Percentiles rank a stretch among this genome's conserved stretches.
Evolutionary conservation across 2,113 vertebrate genomes (phyloP).

Genomic region (Carlito syrichta): DNA sequence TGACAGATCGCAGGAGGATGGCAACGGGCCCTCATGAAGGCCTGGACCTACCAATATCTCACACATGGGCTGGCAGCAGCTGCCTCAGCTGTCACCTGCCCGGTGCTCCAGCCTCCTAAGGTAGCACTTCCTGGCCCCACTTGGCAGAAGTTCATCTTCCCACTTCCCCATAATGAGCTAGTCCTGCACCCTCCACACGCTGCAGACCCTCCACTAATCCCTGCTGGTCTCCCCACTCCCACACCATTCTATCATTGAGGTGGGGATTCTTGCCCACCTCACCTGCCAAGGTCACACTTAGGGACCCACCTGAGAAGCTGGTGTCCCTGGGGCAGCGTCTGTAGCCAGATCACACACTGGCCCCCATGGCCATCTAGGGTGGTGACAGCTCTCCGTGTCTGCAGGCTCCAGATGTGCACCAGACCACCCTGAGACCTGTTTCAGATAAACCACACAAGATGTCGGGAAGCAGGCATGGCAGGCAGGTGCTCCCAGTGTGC

Average conservation of each 20-base stretch:
- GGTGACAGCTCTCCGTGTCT: constrained; percentile 83
- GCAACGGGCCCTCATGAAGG: not conserved
- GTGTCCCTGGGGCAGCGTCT: constrained; percentile 77
- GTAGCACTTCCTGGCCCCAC: not conserved
- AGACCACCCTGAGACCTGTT: constrained; percentile 88
- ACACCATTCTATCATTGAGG: not conserved
- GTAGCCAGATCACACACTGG: constrained; percentile 89
- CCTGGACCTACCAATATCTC: not conserved
- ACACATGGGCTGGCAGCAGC: not conserved
- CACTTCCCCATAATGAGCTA: not conserved
- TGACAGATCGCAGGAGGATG: too few species aligned
- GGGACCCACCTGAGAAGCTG: constrained; percentile 89
- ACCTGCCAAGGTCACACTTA: not conserved
- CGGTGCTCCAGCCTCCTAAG: not conserved
- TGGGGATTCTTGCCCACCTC: too few species aligned
- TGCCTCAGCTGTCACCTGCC: not conserved
- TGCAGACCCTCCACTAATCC: too few species aligned
- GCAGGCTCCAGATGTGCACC: constrained; percentile 93
- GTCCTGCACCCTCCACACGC: not conserved
- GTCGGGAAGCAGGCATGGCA: rapidly evolving
- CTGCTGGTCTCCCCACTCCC: not conserved
- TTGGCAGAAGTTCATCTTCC: not conserved
- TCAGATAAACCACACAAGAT: not conserved
- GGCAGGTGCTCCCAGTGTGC: not conserved
- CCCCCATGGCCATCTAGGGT: constrained; percentile 88